Conservation (phyloP, 2,888 invertebrate species). For the Yponomeuta cagnagella region DNA sequence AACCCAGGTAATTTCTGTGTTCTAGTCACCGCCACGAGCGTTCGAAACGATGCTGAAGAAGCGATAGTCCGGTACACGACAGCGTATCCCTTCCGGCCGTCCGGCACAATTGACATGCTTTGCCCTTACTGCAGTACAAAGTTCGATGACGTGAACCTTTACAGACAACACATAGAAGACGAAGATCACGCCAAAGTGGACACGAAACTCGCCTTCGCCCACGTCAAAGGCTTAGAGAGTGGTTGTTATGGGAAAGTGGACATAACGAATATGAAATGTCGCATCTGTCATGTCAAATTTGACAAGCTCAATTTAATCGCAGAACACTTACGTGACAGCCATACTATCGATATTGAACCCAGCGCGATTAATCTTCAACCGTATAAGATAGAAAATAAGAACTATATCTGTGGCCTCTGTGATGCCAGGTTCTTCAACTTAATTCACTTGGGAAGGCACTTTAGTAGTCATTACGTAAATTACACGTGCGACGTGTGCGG, state of each 20-base stretch:
- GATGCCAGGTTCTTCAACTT: constrained; percentile 24
- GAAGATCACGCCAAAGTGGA: constrained; percentile 17
- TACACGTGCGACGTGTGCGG: constrained; percentile 34
- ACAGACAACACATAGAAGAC: constrained; percentile 51
- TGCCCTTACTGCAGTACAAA: constrained; percentile 64
- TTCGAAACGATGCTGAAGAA: constrained; percentile 67
- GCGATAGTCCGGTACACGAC: constrained; percentile 60
- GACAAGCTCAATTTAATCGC: constrained; percentile 44
- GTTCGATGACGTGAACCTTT: constrained; percentile 44
- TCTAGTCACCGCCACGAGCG: constrained; percentile 23
- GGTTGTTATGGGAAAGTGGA: constrained; percentile 14
- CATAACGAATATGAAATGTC: constrained; percentile 41
- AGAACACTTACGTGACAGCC: constrained; percentile 42
- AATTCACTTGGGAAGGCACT: background rate
- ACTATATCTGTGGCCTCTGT: constrained; percentile 54
- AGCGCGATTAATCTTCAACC: constrained; percentile 8
- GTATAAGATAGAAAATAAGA: constrained; percentile 39
- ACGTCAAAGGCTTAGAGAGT: constrained; percentile 11
- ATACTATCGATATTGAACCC: constrained; percentile 21
- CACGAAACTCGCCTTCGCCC: constrained; percentile 4
- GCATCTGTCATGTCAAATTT: constrained; percentile 41
- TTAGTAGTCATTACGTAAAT: background rate
- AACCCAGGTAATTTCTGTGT: constrained; percentile 3
- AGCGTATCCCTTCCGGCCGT: constrained; percentile 65
- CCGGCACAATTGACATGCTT: constrained; percentile 50